Percentiles rank a stretch among this genome's conserved stretches.
These are phyloP conservation scores for Diabrotica balteata DNA, from an alignment of 2,888 invertebrate genomes.

Conservation along the genomic window DNA sequence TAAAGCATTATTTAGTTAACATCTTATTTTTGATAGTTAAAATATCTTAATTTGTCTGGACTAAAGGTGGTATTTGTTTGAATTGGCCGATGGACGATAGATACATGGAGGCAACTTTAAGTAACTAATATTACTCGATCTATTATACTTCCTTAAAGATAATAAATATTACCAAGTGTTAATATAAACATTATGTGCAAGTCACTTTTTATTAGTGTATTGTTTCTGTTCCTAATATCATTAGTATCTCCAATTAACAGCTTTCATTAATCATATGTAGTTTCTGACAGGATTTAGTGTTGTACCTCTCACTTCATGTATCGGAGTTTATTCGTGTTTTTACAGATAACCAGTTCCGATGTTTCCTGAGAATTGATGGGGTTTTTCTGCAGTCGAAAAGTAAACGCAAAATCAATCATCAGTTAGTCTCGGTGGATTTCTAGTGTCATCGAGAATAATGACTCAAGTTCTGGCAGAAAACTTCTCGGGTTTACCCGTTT, in stretches of 20 bases:
- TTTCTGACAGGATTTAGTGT: constrained; percentile 5
- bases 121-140: too few relatives aligned
- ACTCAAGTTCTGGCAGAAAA: not conserved
- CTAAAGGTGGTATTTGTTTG: too few relatives aligned
- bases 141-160: too few relatives aligned
- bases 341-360: constrained; percentile 2
- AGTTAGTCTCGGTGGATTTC: constrained; percentile 8
- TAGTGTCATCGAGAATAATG: constrained; percentile 13
- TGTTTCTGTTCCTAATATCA: not conserved
- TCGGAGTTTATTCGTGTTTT: constrained; percentile 6
- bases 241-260: constrained; percentile 10
- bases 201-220: too few relatives aligned
- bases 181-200: too few relatives aligned
- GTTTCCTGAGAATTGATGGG: constrained; percentile 7
- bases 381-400: constrained; percentile 10
- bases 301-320: constrained; percentile 3
- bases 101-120: too few relatives aligned
- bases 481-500: not conserved
- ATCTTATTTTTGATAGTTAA: too few relatives aligned
- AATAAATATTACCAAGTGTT: too few relatives aligned
- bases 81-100: too few relatives aligned
- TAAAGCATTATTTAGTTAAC: too few relatives aligned
- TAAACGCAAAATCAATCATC: constrained; percentile 10
- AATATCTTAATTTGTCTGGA: too few relatives aligned
- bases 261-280: constrained; percentile 6